phyloP scores from a whole-genome alignment of 2,797 vertebrate genomes.

The Acipenser oxyrinchus region DNA sequence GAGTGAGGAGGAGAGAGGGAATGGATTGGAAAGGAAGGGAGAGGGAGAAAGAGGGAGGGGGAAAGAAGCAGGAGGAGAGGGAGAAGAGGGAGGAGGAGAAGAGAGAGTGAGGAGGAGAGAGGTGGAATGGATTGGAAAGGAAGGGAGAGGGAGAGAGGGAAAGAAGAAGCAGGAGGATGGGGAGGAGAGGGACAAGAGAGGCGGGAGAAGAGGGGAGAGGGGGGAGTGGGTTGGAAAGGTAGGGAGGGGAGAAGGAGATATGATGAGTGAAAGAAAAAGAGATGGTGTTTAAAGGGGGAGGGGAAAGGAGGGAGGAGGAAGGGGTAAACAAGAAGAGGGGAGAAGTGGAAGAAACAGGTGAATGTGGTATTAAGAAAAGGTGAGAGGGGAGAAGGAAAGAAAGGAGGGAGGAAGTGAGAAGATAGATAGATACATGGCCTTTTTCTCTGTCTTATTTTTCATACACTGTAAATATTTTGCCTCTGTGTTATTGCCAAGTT shows the following conservation, averaged over 20 bases:
- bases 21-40: slow-evolving; percentile 35
- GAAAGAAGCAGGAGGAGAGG: slow-evolving; percentile 13
- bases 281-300: neutral
- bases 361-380: too few relatives aligned
- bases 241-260: neutral
- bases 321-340: too few relatives aligned
- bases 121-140: neutral
- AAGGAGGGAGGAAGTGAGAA: too few relatives aligned
- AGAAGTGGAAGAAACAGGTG: too few relatives aligned
- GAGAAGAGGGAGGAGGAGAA: slow-evolving; percentile 8
- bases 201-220: neutral
- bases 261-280: neutral
- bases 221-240: neutral
- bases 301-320: too few relatives aligned
- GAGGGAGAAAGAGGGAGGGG: too few relatives aligned
- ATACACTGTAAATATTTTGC: too few relatives aligned
- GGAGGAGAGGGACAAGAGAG: neutral
- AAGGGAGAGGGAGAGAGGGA: neutral
- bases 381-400: too few relatives aligned
- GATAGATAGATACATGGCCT: too few relatives aligned
- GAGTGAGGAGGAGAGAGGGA: slow-evolving; percentile 26
- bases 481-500: too few relatives aligned
- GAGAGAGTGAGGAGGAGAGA: too few relatives aligned
- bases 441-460: too few relatives aligned
- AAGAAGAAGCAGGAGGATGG: neutral